Base-by-base conservation (phyloP, 2,888 invertebrate species). In the Cordilura impudica region DNA sequence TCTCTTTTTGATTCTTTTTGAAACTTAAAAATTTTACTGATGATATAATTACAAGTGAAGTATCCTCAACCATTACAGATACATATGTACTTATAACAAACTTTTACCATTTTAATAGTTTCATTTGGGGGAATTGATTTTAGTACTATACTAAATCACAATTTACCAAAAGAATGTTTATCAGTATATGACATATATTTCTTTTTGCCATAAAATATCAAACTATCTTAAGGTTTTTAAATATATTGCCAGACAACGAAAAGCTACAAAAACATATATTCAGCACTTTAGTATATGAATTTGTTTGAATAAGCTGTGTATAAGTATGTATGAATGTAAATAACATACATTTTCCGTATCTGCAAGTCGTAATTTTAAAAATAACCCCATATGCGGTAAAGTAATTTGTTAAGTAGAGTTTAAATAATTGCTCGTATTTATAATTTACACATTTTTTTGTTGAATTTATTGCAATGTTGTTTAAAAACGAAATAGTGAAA, bases 391-490 rank as follows among this genome's bases (percentile, higher is more conserved):
- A 89, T 89, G 89, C 88, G 89, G 87, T 88, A 89, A 87, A 88
- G 89, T 89, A 89, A 89, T 89, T 89, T 89, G 89, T 89, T 89
- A 89, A 89, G 89, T 89, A 89, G 88, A 89, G 89, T 89, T 89
- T 89, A 89, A 89, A 89, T 89, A 89, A 89, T 89, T 89, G 89
- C 89, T 88, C 86, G 89, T 88, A 89, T 89, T 89, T 89, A 89
- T 89, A 89, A 89, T 89, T 89, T 89, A 89, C 88, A 89, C 89
- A 88, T 88, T 51, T 67, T 88, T 87, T 86, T 87, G 84, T 84
- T 84, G 84, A 87, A 89, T 89, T 89, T 89, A 89, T 89, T 86
- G 86, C 83, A 84, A 82, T 84, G 84, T 83, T 86, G 86, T 85
- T 86, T 84, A 81, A 83, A 65, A 56, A 54, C 43, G n/a, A 23